Base-by-base conservation (phyloP, 2,888 invertebrate genomes). In the Mimas tiliae region DNA sequence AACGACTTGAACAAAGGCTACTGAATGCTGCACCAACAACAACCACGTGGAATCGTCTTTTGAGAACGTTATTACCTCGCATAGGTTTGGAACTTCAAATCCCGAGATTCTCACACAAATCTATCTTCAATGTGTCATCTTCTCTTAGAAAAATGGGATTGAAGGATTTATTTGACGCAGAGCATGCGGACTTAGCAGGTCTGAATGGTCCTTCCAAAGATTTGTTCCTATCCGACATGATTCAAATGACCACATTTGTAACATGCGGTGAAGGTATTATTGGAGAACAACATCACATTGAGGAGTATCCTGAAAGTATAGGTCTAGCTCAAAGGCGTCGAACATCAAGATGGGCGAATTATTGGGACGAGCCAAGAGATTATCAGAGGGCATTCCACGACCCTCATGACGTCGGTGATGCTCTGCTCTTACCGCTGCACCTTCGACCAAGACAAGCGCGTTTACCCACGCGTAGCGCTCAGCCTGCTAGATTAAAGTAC, bases 201-300 rank as follows among this genome's bases (percentile, higher is more conserved):
- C 90, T 98, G 63, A 98, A 97, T 72, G 97, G 98, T 0, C 94
- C 95, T 9, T 95, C 96, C 0, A 96, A 96, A 72, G 97, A 97
- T 77, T 94, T 98, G 6, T 96, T 96, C 80, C 89, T 98, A n/a
- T 96, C 97, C 0, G 98, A 98, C 80, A 96, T 98, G 94, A 92
- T 97, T 64, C 97, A 97, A 90, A 94, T 96, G 70, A 97, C 97
- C 71, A 95, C 96, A n/a, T 97, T 98, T 83, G 96, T 96, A 67
- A 97, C 97, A 14, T 97, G 97, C 73, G 97, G 96, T 0, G 97
- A 97, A 79, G 95, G 94, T 48, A 94, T 95, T 64, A 94, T 96
- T 27, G 95, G 95, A 33, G 96, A 96, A 45, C 95, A 96, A 65
- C 97, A 97, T 83, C 97, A 97, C 74, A 94, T 96, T 1, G 97